Base-by-base conservation (phyloP, 2,113 vertebrate genomes). In the Gasterosteus aculeatus region DNA sequence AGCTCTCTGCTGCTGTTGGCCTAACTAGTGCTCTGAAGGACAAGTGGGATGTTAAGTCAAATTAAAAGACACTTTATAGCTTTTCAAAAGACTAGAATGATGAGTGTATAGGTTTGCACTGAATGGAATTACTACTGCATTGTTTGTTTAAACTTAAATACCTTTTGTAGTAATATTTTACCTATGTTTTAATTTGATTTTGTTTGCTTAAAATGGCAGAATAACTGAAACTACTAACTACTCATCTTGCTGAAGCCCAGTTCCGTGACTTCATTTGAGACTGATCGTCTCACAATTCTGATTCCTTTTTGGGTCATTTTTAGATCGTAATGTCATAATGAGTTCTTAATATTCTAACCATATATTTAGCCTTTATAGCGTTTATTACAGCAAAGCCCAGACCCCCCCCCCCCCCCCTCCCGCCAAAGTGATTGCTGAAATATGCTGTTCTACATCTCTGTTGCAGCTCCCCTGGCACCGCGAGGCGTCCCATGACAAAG, bases 401-500 rank as follows among this genome's bases (percentile, higher is more conserved):
- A 51, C 56, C 22, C 22, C 22, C 22, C 22, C 22, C 22, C 22
- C 22, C 22, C 22, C 22, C 22, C 1, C 22, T 26, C 22, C 22
- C 22, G 22, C 22, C 22, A 26, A 39, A 18, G 22, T 3, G 19
- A 69, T 66, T 15, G 22, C 19, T 57, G n/a, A 69, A 44, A 19
- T 75, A 44, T 72, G 65, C n/a, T 6, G 7, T 3, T 73, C 2
- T 6, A 19, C 61, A 38, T 87, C 60, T 88, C 61, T 38, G 66
- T 81, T 46, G 67, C 89, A 96, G 96, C 72, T 95, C 95, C 18
- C 3, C 44, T 61, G 67, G 72, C 75, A 89, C 88, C 1, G 91
- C 80, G 51, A 95, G 95, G 85, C 96, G 94, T 75, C 93, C 93
- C 0, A 86, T 98, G 92, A 82, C 94, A 5, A 99, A 99, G 90